Evolutionary conservation across 2,113 vertebrate genomes (phyloP), one percentile per base, ranked within the genome.

Genomic region (Pteruthius melanotis): DNA sequence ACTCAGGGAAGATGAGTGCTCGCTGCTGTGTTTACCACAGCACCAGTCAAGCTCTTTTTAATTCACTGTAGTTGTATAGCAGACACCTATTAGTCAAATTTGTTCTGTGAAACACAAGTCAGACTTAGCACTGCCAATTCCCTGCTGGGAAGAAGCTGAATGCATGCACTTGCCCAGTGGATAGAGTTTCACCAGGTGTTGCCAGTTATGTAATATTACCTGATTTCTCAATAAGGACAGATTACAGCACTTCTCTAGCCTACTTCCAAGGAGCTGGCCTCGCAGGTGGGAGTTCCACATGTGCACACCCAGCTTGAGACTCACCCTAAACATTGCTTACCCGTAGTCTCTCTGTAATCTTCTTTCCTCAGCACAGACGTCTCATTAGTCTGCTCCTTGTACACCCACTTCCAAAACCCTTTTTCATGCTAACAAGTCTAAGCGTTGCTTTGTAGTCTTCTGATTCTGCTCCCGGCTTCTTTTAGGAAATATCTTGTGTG

Each of bases 401-500:
- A 93, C 88, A 94, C 90, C 96, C 88, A 95, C 95, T 96, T 91
- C 91, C 93, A 93, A 95, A 96, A 72, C 70, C 60, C 91, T 97
- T 97, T 97, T 91, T 96, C 95, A 96, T 94, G 91, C 94, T 95
- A 95, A 95, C 94, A 56, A 96, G 92, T 28, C 92, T 93, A 92
- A 97, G 93, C 77, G 13, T 93, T 93, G 86, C 94, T 97, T 96
- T 96, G 96, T 95, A 97, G 93, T 95, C 93, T 68, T 82, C 95
- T 95, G 90, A 79, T 87, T 95, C 93, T 94, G 94, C 96, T 95
- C 94, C 89, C 24, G 79, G 91, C 89, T 96, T 84, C 92, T 92
- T 95, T 93, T 95, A 92, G 94, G 94, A 96, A 95, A 93, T 71
- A 95, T 45, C 94, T 93, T 89, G 83, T 97, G 94, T 97, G 95